These are phyloP conservation scores for Drosophila vallismaia DNA, from an alignment of 2,888 invertebrate species.

Conservation along the genomic window DNA sequence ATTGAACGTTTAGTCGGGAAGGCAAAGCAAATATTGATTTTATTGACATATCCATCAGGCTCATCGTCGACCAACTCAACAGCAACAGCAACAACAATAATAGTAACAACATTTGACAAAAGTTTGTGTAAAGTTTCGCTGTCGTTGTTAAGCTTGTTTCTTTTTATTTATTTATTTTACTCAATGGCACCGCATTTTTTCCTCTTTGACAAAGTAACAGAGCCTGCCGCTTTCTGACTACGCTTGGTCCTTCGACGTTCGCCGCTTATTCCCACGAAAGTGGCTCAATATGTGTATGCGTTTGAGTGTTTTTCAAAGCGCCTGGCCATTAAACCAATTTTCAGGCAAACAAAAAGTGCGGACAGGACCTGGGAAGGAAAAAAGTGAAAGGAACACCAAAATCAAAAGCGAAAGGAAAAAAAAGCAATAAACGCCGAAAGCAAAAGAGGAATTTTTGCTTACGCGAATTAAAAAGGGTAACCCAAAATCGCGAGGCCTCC, in stretches of 20 bases:
- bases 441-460: conserved; percentile 21
- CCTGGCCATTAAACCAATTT: conserved; percentile 66
- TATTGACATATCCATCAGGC: conserved; percentile 55
- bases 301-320: conserved; percentile 36
- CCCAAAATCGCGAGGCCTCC: neutral
- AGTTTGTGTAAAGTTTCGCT: conserved; percentile 50
- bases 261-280: conserved; percentile 18
- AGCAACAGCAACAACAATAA: conserved; percentile 6
- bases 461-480: conserved; percentile 15
- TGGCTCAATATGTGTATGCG: conserved; percentile 27
- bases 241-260: conserved; percentile 5
- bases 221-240: conserved; percentile 1
- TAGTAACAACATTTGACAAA: conserved; percentile 29
- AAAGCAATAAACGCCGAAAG: conserved; percentile 13
- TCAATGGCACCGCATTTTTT: conserved; percentile 30
- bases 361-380: neutral
- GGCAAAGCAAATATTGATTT: conserved; percentile 65
- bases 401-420: neutral
- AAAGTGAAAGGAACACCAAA: neutral
- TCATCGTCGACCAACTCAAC: conserved; percentile 15
- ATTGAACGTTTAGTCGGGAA: conserved; percentile 58
- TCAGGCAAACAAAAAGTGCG: conserved; percentile 46
- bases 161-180: conserved; percentile 45
- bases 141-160: conserved; percentile 39
- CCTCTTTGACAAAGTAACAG: conserved; percentile 23